Base-by-base conservation (phyloP, 2,797 vertebrate species). In the Phrynocephalus forsythii region DNA sequence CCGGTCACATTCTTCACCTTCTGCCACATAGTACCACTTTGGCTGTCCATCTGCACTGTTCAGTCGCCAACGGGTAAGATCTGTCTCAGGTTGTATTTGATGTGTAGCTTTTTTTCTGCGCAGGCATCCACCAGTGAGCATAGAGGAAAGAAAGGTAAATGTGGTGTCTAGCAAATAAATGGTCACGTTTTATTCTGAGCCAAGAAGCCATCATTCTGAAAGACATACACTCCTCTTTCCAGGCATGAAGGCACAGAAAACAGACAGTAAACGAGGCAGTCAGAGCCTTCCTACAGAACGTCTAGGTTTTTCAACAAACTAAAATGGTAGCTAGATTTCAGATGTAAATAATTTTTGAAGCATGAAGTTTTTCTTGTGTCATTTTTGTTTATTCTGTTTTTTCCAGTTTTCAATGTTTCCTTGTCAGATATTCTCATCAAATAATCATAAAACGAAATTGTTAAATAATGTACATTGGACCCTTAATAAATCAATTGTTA, bases 21-120 rank as follows among this genome's bases (percentile, higher is more conserved):
- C 24, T 5, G 63, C 10, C 63, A 79, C n/a, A 6, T 85, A 85
- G n/a, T 50, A 69, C 84, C 75, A 85, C 9, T 26, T 79, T 10
- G 69, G 75, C 15, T n/a, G 63, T 7, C 84, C 84, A 52, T 79
- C 60, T 44, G 77, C 84, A 15, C 63, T 52, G 28, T 44, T 79
- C 44, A 85, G 63, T 79, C 76, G 66, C 84, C 76, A 85, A 22
- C 75, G 66, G 13, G 76, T 79, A 15, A 85, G 76, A 33, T 85
- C 84, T 26, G 76, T 85, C 66, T 79, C 44, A n/a, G 75, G 66
- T 78, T 69, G n/a, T 1, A 68, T 67, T 33, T 68, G 38, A 78
- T 78, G 20, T 68, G 3, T 1, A 8, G 18, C 28, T 85, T 69
- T 33, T 69, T 20, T 50, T 79, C 67, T 85, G 44, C 9, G n/a